A percentile compares a stretch with the other conserved stretches of the same genome.
phyloP scores from a whole-genome alignment of 1,140 invertebrate species.

The Bemisia tabaci region DNA sequence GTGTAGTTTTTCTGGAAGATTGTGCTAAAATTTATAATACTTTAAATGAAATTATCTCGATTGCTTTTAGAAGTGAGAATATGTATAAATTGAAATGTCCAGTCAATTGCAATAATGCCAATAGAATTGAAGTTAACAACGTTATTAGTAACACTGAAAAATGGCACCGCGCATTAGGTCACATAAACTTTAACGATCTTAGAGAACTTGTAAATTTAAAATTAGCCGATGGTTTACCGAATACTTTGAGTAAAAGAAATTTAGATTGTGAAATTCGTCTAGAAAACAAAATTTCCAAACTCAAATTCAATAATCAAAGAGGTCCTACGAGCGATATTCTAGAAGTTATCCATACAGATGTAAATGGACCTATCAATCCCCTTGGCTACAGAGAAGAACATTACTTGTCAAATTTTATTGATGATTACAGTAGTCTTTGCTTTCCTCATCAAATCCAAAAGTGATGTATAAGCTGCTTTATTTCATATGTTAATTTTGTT shows the following conservation, averaged over 20 bases:
- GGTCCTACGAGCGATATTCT: background rate
- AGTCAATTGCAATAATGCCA: background rate
- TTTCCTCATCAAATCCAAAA: background rate
- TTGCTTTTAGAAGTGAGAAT: too few relatives aligned
- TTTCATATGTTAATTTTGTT: constrained; percentile 14
- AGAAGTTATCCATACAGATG: background rate
- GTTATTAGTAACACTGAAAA: too few relatives aligned
- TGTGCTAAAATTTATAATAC: too few relatives aligned
- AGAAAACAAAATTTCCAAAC: background rate
- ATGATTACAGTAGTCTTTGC: background rate
- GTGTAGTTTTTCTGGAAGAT: too few relatives aligned
- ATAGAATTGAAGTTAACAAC: too few relatives aligned
- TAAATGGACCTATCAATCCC: constrained; percentile 14
- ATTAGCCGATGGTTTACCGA: background rate
- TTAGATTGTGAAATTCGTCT: background rate
- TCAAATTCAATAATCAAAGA: background rate
- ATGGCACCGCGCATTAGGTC: background rate
- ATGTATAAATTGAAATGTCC: too few relatives aligned
- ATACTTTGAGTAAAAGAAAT: background rate
- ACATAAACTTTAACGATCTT: background rate
- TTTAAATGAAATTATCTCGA: too few relatives aligned
- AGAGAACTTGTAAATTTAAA: background rate
- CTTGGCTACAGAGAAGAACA: background rate
- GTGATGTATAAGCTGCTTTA: background rate
- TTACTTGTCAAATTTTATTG: background rate